phyloP scores from a whole-genome alignment of 2,113 vertebrate genomes.

The Aspiorhynchus laticeps region DNA sequence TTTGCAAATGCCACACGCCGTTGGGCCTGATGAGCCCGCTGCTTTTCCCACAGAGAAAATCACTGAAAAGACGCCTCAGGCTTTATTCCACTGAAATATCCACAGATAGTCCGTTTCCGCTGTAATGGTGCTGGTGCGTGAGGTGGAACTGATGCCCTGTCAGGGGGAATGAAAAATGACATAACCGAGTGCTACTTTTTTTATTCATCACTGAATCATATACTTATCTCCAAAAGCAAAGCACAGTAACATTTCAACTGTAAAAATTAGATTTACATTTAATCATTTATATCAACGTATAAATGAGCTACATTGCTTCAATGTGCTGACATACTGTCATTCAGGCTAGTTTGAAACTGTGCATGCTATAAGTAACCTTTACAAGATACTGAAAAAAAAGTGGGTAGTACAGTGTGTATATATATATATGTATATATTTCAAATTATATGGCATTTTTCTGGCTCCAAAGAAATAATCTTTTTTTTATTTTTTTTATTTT shows the following conservation, averaged over 20 bases:
- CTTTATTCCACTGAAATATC: background rate
- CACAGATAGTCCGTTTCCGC: background rate
- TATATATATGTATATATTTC: no score
- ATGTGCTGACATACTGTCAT: background rate
- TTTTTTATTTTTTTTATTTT: no score
- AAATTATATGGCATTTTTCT: no score
- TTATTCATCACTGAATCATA: background rate
- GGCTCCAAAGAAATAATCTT: no score
- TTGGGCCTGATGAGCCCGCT: background rate
- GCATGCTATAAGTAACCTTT: background rate
- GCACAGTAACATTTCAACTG: background rate
- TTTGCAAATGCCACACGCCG: conserved; percentile 15
- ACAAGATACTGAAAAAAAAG: no score
- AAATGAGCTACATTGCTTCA: background rate
- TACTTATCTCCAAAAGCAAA: background rate
- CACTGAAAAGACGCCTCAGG: background rate
- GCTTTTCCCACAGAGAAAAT: conserved; percentile 19
- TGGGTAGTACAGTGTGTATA: no score
- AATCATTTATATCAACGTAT: background rate
- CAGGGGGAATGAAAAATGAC: background rate
- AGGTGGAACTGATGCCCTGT: background rate
- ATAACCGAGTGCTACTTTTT: background rate
- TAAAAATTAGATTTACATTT: background rate
- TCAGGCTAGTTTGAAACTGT: background rate
- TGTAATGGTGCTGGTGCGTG: background rate